phyloP scores from a whole-genome alignment of 2,888 invertebrate species.

The Alsophila aescularia region DNA sequence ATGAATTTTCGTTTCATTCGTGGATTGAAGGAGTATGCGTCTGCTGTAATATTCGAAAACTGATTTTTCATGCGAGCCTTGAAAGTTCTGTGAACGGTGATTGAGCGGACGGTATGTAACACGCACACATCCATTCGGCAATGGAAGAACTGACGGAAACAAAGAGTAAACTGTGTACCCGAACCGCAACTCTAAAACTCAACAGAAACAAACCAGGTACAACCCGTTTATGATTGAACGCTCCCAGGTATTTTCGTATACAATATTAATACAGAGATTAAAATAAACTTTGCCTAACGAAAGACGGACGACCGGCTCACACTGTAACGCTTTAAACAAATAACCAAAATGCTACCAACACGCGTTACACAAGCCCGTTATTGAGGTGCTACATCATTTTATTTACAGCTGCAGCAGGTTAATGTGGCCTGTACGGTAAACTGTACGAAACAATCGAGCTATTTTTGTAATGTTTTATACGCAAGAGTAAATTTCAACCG shows the following conservation, averaged over 20 bases:
- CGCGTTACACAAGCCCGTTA: conserved; percentile 69
- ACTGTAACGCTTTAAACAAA: conserved; percentile 71
- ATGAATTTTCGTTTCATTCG: conserved; percentile 22
- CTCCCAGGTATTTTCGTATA: conserved; percentile 74
- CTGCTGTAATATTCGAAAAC: conserved; percentile 19
- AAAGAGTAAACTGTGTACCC: conserved; percentile 60
- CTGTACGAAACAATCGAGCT: conserved; percentile 70
- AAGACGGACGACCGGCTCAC: conserved; percentile 72
- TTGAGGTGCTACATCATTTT: conserved; percentile 80
- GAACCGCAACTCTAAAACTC: conserved; percentile 58
- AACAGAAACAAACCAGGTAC: conserved; percentile 83
- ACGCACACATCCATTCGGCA: conserved; percentile 54
- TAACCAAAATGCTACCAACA: conserved; percentile 74
- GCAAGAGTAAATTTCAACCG: conserved; percentile 45
- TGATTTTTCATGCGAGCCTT: conserved; percentile 26
- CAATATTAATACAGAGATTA: conserved; percentile 77
- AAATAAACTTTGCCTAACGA: conserved; percentile 71
- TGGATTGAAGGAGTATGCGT: conserved; percentile 11
- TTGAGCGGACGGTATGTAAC: conserved; percentile 43
- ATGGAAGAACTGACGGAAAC: conserved; percentile 54
- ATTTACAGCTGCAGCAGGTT: conserved; percentile 76
- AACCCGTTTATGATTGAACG: conserved; percentile 79
- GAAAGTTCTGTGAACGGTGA: conserved; percentile 37
- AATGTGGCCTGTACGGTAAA: conserved; percentile 69
- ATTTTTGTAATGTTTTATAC: conserved; percentile 68